Evolutionary conservation across 1,140 invertebrate genomes (phyloP), one percentile per base, ranked within the genome.

Genomic region (Ceratina australensis): DNA sequence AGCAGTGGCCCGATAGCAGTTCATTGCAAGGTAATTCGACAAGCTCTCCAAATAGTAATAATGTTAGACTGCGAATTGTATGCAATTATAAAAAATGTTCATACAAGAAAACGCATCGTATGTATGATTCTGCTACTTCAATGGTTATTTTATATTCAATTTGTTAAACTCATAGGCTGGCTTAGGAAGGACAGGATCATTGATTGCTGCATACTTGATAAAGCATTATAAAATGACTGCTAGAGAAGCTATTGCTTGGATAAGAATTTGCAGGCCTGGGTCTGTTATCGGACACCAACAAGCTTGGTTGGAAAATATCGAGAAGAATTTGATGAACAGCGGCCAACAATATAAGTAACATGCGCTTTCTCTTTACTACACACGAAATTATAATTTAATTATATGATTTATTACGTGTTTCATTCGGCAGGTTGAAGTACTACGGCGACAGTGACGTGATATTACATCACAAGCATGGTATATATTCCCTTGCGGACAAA

Each of bases 271-370:
- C 89, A 93, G 97, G 54, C 96, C 97, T 47, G 97, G 97, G 1
- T 97, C 95, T 50, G 94, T 97, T 13, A 97, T 97, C 85, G 96
- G 96, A 3, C 94, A 95, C 67, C 97, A 97, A 87, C 97, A 97
- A 90, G 92, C 94, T 56, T 97, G 96, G 94, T 91, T 97, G 18
- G 94, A 96, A 91, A 93, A 94, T 20, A 90, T 93, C 65, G 91
- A 94, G 80, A 84, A 83, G 24, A 89, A 79, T 79, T 86, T 94
- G 2, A 92, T 93, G 91, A 86, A 87, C 49, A 79, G 86, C 52
- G 94, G 94, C 7, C 90, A 91, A 63, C 80, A 90, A 33, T 93
- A 92, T 64, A 92, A 93, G 91, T 93, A 79, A 80, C 57, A 16
- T 0, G 54, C 4, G 78, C 67, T 59, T 63, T 18, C 49, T n/a